Base-by-base conservation (phyloP, 2,113 vertebrate species). In the Cyanocitta stelleri region DNA sequence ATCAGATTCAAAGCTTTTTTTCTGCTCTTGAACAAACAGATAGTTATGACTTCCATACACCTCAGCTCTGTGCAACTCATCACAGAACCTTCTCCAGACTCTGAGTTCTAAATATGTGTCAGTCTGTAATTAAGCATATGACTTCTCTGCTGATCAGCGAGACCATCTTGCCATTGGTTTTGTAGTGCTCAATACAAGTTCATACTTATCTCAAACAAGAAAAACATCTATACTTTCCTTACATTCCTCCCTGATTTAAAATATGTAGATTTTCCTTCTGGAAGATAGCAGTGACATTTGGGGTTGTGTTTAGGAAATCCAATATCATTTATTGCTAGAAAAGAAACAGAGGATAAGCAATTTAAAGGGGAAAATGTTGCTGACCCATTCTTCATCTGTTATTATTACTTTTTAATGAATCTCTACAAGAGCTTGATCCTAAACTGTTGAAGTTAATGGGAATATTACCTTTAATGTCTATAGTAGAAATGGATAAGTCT, bases 351-450 rank as follows among this genome's bases (percentile, higher is more conserved):
- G 9, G 14, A 21, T 84, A 48, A 84, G 22, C 4, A 73, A 82
- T 84, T 92, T 85, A 91, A 95, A 87, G 71, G 21, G 67, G 19
- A 75, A 37, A 43, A 46, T 61, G 39, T 81, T 87, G 6, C 21
- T 94, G 55, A 96, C 18, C 20, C 4, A 44, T 80, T 73, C 52
- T 59, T 81, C 39, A 41, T 58, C 58, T 77, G 35, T 39, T 94
- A 88, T 92, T 80, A 94, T 89, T 88, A 52, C 30, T 94, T 95
- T 93, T 95, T 96, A 95, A 94, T 89, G 32, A 95, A 49, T 64
- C 20, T 69, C 21, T 92, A 33, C 35, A 89, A 81, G 19, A 85
- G 6, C 23, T 81, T 71, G 35, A 72, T 78, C 56, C 9, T 84
- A 71, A 81, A 72, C 19, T 9, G 7, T 14, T 77, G 30, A 88